Evolutionary conservation across 92 coral and sea anemone genomes (phyloP).

Genomic region (Zoanthus sansibaricus): DNA sequence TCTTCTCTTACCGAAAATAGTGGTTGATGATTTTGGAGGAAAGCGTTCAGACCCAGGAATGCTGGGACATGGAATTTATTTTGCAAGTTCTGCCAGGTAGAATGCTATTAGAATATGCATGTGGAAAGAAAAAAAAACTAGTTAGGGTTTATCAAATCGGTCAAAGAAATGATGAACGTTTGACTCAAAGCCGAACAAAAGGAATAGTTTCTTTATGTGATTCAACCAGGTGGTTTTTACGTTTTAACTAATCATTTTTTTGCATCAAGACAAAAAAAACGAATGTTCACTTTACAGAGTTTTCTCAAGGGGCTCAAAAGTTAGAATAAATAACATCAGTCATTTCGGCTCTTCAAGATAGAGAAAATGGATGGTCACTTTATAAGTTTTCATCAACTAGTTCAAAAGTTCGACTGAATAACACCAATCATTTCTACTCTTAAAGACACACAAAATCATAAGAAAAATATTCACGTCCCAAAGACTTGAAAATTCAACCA

Average conservation of each 20-base stretch:
- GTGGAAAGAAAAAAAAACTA: no score
- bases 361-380: background rate
- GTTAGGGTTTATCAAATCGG: no score
- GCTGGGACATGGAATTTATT: constrained; percentile 94
- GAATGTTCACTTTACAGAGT: background rate
- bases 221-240: background rate
- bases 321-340: background rate
- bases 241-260: no score
- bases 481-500: no score
- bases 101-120: background rate
- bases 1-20: constrained; percentile 87
- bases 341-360: background rate
- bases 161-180: no score
- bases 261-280: background rate
- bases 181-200: background rate
- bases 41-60: constrained; percentile 92
- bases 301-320: background rate
- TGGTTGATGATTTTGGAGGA: constrained; percentile 96
- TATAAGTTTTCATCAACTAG: background rate
- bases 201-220: background rate
- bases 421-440: background rate
- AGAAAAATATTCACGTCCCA: no score
- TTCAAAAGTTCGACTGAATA: background rate
- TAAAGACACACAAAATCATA: no score
- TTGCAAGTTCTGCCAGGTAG: constrained; percentile 85